Evolutionary conservation across 2,888 invertebrate species (phyloP), one percentile per base, ranked within the genome.

Genomic region (Eledone cirrhosa): DNA sequence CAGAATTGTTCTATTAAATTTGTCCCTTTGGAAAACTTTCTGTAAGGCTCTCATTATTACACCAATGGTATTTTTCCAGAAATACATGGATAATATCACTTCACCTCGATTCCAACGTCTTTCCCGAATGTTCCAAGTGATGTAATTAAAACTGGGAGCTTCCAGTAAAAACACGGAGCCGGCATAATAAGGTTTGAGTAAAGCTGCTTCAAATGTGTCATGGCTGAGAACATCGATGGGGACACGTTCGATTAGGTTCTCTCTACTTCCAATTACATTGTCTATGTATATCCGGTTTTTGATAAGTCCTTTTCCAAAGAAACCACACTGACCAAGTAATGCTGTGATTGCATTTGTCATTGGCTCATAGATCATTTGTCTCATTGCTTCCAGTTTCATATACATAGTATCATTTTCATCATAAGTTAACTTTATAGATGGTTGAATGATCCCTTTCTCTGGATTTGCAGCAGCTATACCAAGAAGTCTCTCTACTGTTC

Each of bases 201-300:
- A 80, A 0, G 88, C 87, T 22, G 88, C 87, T 72, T 88, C 88
- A 80, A 87, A 88, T 11, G 88, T 88, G 78, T 88, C 88, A 78
- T 88, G 88, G 78, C 88, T 88, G 7, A 88, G 82, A 8, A 88
- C 88, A 80, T 88, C 87, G 47, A 87, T 84, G 1, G 88, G 88
- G 5, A 88, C 87, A 48, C 85, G 80, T 79, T 88, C 88, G 33
- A 88, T 86, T 22, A 84, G 80, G n/a, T 84, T 80, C 11, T 86
- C 85, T 74, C 85, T 82, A 2, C 80, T 81, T 16, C 88, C 88
- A 48, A 88, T 87, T 2, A 88, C 86, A 48, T 83, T 85, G 27
- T 87, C 85, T n/a, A 88, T 86, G 78, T 88, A 88, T 24, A 87
- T 79, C 47, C 81, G 78, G 79, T 88, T 88, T 78, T 87, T 87